Evolutionary conservation across 64 coral and sea anemone species (phyloP).

Genomic region (Dendrophyllia cribrosa): DNA sequence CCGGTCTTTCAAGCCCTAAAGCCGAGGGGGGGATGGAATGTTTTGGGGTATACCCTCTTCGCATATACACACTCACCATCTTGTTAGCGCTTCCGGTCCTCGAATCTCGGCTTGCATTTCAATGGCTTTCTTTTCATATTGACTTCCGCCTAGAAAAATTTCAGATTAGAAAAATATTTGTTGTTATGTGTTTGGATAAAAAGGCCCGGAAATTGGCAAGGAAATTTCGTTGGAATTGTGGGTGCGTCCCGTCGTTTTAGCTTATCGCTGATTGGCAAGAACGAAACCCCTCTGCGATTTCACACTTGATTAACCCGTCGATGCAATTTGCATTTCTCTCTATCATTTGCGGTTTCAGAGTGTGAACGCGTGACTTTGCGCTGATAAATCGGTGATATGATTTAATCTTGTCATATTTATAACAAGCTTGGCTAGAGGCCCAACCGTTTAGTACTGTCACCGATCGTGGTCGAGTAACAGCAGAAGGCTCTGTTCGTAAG

Average conservation of each 20-base stretch:
- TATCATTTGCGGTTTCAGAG: slow-evolving; percentile 35
- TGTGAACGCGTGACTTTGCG: slow-evolving; percentile 31
- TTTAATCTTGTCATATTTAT: slow-evolving; percentile 21
- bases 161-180: neutral
- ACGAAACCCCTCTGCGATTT: slow-evolving; percentile 5
- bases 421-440: slow-evolving; percentile 1
- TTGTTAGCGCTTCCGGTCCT: slow-evolving; percentile 42
- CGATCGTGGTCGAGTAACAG: neutral
- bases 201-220: slow-evolving; percentile 32
- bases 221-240: neutral
- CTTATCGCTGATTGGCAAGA: slow-evolving; percentile 7
- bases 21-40: neutral
- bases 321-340: slow-evolving; percentile 18
- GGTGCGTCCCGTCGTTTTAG: neutral
- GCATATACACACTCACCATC: slow-evolving; percentile 1
- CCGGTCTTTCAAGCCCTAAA: slow-evolving; percentile 2
- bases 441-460: slow-evolving; percentile 14
- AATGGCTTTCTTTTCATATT: slow-evolving; percentile 15
- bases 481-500: slow-evolving; percentile 1
- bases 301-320: slow-evolving; percentile 22
- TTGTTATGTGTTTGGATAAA: slow-evolving; percentile 12
- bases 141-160: neutral
- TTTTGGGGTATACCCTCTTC: slow-evolving; percentile 10
- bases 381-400: slow-evolving; percentile 50
- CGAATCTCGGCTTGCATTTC: slow-evolving; percentile 7